These are phyloP conservation scores for Lasioglossum lativentre DNA, from an alignment of 2,888 invertebrate species.

Conservation along the genomic window DNA sequence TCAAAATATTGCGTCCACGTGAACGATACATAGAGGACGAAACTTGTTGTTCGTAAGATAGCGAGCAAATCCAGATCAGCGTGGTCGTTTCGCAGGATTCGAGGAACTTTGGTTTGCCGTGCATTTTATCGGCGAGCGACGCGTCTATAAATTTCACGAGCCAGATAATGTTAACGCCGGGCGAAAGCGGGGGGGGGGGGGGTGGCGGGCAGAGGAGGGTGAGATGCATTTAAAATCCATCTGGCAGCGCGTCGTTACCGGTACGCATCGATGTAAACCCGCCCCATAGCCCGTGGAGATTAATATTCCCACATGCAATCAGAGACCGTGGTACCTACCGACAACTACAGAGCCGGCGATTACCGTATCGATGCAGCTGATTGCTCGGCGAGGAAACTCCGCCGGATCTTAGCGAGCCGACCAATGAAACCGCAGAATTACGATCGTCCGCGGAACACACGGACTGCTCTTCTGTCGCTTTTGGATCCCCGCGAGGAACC, in stretches of 20 bases:
- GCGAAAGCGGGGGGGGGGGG: not conserved
- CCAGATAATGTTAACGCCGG: conserved; percentile 55
- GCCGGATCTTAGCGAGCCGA: conserved; percentile 48
- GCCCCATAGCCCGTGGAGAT: conserved; percentile 57
- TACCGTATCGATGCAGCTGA: conserved; percentile 62
- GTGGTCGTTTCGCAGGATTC: not conserved
- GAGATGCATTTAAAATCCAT: conserved; percentile 60
- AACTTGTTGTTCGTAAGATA: not conserved
- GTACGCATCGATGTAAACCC: conserved; percentile 53
- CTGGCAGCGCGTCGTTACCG: conserved; percentile 51
- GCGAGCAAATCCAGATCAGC: not conserved
- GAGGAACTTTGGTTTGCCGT: not conserved
- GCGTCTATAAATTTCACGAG: conserved; percentile 53
- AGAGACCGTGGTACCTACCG: conserved; percentile 66
- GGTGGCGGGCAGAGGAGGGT: not conserved
- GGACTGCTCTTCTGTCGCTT: not conserved
- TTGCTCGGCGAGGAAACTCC: conserved; percentile 45
- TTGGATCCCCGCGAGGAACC: not conserved
- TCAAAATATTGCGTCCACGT: too few species aligned
- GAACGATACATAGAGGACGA: not conserved
- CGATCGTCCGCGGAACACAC: conserved; percentile 14
- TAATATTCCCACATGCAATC: conserved; percentile 71
- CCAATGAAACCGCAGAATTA: conserved; percentile 45
- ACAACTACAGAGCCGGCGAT: conserved; percentile 57
- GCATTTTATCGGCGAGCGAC: conserved; percentile 4